A percentile compares a stretch with the other conserved stretches of the same genome.
These are phyloP conservation scores for Sesamia inferens DNA, from an alignment of 2,888 invertebrate genomes.

Conservation along the genomic window DNA sequence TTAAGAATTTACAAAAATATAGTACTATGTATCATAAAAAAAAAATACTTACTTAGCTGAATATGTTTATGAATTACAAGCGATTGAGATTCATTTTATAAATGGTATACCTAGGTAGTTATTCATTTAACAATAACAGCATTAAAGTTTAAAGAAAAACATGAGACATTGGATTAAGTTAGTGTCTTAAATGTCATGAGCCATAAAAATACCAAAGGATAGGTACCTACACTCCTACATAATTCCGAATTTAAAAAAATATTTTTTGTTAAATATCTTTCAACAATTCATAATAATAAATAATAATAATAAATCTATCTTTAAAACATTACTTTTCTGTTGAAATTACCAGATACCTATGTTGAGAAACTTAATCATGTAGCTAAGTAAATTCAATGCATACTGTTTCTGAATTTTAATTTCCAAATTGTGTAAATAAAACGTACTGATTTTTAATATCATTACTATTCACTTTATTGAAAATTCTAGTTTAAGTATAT, in stretches of 20 bases:
- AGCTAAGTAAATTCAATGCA: not conserved
- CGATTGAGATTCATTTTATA: not conserved
- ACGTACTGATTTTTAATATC: not conserved
- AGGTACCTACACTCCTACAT: not conserved
- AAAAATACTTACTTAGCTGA: not conserved
- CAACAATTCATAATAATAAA: not conserved
- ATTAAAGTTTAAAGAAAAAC: not conserved
- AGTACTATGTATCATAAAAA: too few relatives aligned
- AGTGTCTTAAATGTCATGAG: too few relatives aligned
- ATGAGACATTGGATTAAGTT: not conserved
- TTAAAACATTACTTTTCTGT: not conserved
- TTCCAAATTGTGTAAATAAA: conserved; percentile 1
- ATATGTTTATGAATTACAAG: not conserved
- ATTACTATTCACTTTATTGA: conserved; percentile 17
- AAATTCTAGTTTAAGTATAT: conserved; percentile 9
- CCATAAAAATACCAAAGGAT: too few relatives aligned
- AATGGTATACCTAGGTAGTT: not conserved
- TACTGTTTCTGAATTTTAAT: not conserved
- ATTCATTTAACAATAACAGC: not conserved
- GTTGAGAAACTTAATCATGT: not conserved
- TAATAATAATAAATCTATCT: not conserved
- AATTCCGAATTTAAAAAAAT: not conserved
- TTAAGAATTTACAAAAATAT: too few relatives aligned
- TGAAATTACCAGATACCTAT: not conserved
- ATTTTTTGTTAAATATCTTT: not conserved